These are phyloP conservation scores for Clusia tigrina DNA, from an alignment of 2,888 invertebrate genomes.

Conservation along the genomic window DNA sequence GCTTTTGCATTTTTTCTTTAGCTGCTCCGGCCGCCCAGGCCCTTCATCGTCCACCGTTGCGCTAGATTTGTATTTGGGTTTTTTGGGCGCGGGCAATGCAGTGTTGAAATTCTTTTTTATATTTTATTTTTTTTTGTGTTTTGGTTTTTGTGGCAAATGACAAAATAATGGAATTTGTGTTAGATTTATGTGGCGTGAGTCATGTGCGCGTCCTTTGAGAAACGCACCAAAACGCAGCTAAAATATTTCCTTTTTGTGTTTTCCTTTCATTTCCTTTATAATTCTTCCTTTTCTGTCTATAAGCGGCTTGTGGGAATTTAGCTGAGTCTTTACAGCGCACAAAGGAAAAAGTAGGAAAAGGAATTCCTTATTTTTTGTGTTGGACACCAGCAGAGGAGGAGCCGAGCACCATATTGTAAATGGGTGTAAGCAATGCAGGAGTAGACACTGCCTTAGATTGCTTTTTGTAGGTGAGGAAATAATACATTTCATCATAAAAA, in stretches of 20 bases:
- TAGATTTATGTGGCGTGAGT: slow-evolving; percentile 45
- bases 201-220: slow-evolving; percentile 33
- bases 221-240: slow-evolving; percentile 44
- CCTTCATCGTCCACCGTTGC: too few species aligned
- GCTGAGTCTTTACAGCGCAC: slow-evolving; percentile 43
- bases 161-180: slow-evolving; percentile 53
- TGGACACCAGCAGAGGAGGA: too few species aligned
- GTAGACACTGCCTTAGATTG: too few species aligned
- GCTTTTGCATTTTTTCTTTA: slow-evolving; percentile 51
- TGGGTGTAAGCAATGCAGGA: too few species aligned
- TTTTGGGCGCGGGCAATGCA: slow-evolving; percentile 22
- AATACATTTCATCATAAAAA: too few species aligned
- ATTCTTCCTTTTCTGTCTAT: slow-evolving; percentile 33
- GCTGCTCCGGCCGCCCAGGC: slow-evolving; percentile 2
- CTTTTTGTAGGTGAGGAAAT: too few species aligned
- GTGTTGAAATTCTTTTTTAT: too few species aligned
- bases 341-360: slow-evolving; percentile 8
- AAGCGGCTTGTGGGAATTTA: slow-evolving; percentile 53
- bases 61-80: too few species aligned
- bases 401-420: too few species aligned
- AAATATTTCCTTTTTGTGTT: slow-evolving; percentile 23
- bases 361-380: too few species aligned
- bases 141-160: slow-evolving; percentile 38
- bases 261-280: slow-evolving; percentile 21
- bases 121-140: background rate